These are phyloP conservation scores for Heteromormyrus szaboi DNA, from an alignment of 2,797 vertebrate genomes.

Conservation along the genomic window DNA sequence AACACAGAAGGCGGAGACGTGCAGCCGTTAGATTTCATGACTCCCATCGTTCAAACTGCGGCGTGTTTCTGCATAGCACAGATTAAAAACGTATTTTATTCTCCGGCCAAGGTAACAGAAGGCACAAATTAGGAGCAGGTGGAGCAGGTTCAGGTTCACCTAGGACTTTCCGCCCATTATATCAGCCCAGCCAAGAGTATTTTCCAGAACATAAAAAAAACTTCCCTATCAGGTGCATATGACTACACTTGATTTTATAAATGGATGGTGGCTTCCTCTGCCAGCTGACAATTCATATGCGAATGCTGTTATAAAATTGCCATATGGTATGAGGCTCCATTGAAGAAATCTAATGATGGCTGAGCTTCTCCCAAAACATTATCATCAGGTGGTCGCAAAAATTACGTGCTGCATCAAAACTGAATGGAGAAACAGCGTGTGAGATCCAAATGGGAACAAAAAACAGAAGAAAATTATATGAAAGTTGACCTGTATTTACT, in stretches of 20 bases:
- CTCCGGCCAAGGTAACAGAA: background rate
- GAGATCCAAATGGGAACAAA: background rate
- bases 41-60: background rate
- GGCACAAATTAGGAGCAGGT: background rate
- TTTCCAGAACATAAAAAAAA: background rate
- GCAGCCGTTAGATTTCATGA: background rate
- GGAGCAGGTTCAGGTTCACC: background rate
- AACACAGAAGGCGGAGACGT: background rate
- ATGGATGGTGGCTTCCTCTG: background rate
- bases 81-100: background rate
- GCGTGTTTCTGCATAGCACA: background rate
- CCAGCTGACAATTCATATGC: slow-evolving; percentile 1
- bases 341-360: background rate
- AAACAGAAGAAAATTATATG: background rate
- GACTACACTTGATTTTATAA: slow-evolving; percentile 14
- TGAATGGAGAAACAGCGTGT: background rate
- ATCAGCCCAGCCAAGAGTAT: background rate
- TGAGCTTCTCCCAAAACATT: background rate
- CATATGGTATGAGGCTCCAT: slow-evolving; percentile 9
- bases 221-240: background rate
- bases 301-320: background rate
- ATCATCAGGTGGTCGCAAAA: background rate
- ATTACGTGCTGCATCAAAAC: background rate
- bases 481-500: background rate
- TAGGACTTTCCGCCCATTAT: background rate